Conservation (phyloP, 2,888 invertebrate species). For the Drosophila borborema region DNA sequence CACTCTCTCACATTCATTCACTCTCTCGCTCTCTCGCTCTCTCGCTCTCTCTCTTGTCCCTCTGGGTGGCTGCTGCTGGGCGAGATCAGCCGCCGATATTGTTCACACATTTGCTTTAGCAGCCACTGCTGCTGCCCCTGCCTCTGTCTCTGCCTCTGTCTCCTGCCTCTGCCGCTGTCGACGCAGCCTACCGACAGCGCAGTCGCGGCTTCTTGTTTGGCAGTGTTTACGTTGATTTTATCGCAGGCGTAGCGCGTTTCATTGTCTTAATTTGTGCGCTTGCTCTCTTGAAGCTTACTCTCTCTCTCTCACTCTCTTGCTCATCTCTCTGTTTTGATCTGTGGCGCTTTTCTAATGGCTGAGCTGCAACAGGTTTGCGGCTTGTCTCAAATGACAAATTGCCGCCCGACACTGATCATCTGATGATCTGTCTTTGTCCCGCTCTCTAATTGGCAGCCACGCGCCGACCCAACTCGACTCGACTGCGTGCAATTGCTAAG, state of each 20-base stretch:
- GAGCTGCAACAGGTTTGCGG: conserved; percentile 55
- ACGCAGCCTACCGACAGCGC: conserved; percentile 35
- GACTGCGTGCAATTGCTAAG: conserved; percentile 1
- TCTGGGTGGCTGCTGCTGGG: conserved; percentile 44
- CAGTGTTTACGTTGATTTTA: conserved; percentile 78
- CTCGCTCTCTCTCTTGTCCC: not conserved
- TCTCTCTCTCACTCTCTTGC: conserved; percentile 1
- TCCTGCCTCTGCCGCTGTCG: conserved; percentile 18
- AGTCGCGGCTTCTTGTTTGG: conserved; percentile 55
- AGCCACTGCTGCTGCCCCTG: conserved; percentile 7
- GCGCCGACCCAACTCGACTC: conserved; percentile 42
- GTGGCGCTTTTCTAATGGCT: conserved; percentile 49
- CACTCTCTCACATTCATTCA: not conserved
- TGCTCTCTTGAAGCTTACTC: conserved; percentile 9
- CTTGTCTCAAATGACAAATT: conserved; percentile 65
- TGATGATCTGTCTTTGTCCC: conserved; percentile 33
- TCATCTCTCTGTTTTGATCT: conserved; percentile 22
- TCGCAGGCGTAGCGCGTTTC: conserved; percentile 75
- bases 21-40: conserved; percentile 2
- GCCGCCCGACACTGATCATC: conserved; percentile 44
- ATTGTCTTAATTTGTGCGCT: conserved; percentile 80
- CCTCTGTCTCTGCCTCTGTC: conserved; percentile 27
- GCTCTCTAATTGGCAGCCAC: conserved; percentile 73
- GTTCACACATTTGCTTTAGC: conserved; percentile 80
- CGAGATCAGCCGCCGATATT: conserved; percentile 78